phyloP scores from a whole-genome alignment of 2,888 invertebrate species.

The Pseudococcus viburni region DNA sequence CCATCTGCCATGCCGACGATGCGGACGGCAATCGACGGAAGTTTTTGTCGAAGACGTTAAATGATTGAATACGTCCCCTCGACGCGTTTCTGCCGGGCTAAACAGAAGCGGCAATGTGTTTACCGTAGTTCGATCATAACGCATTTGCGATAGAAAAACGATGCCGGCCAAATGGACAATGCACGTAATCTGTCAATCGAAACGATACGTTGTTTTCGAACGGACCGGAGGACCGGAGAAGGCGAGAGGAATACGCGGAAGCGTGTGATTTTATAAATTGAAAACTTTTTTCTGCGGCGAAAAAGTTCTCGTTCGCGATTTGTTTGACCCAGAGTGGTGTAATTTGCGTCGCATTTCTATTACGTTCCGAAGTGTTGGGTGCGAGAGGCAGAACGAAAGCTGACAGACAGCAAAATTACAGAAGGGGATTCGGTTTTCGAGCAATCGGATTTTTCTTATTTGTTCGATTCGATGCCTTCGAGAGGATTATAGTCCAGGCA shows the following conservation, averaged over 20 bases:
- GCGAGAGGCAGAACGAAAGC: too few relatives aligned
- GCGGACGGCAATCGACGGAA: not conserved
- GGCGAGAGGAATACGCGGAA: too few relatives aligned
- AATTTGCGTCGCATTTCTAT: not conserved
- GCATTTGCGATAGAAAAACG: not conserved
- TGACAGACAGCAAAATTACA: too few relatives aligned
- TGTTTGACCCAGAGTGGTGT: conserved; percentile 3
- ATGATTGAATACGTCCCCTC: conserved; percentile 24
- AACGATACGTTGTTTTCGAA: not conserved
- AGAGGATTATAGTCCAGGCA: too few relatives aligned
- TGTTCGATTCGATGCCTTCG: too few relatives aligned
- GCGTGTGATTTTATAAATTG: not conserved
- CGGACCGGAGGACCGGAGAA: not conserved
- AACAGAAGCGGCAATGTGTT: not conserved
- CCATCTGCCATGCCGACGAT: not conserved
- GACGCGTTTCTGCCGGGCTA: not conserved
- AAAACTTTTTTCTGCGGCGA: not conserved
- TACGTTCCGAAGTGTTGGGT: too few relatives aligned
- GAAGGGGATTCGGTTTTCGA: too few relatives aligned
- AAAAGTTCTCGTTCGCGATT: not conserved
- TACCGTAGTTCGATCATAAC: not conserved
- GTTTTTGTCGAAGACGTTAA: not conserved
- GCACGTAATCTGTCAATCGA: conserved; percentile 11
- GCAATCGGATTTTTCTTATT: too few relatives aligned
- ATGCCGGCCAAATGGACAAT: not conserved